Conservation (phyloP, 1,140 invertebrate species). For the Rhagoletis pomonella region DNA sequence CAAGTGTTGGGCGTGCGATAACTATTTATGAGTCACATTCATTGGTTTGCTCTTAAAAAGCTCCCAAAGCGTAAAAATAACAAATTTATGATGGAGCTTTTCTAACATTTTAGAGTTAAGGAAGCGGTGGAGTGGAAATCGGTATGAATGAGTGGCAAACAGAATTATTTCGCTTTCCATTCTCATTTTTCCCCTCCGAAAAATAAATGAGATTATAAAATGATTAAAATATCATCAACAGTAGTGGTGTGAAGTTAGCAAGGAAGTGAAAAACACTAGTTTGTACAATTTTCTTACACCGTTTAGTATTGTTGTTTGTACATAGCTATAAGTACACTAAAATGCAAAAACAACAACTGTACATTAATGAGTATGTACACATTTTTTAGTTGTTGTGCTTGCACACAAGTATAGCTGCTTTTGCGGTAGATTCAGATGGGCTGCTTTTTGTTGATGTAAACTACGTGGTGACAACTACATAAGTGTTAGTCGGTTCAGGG, state of each 20-base stretch:
- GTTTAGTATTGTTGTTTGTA: neutral
- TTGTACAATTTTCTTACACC: neutral
- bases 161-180: neutral
- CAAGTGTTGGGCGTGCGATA: too few species aligned
- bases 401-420: slow-evolving; percentile 21
- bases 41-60: neutral
- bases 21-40: neutral
- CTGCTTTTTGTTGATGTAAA: slow-evolving; percentile 15
- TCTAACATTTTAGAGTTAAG: neutral
- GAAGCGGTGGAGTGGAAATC: neutral
- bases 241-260: neutral
- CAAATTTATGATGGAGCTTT: neutral
- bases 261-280: slow-evolving; percentile 6
- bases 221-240: neutral
- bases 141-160: neutral
- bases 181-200: neutral
- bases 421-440: neutral
- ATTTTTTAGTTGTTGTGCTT: slow-evolving; percentile 15
- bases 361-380: slow-evolving; percentile 16
- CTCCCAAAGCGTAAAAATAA: neutral
- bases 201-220: slow-evolving; percentile 34
- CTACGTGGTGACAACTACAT: slow-evolving; percentile 14
- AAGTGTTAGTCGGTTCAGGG: neutral
- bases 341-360: slow-evolving; percentile 30
- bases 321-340: neutral